A percentile compares a stretch with the other conserved stretches of the same genome.
phyloP scores from a whole-genome alignment of 2,113 vertebrate genomes.

The Labeo rohita region DNA sequence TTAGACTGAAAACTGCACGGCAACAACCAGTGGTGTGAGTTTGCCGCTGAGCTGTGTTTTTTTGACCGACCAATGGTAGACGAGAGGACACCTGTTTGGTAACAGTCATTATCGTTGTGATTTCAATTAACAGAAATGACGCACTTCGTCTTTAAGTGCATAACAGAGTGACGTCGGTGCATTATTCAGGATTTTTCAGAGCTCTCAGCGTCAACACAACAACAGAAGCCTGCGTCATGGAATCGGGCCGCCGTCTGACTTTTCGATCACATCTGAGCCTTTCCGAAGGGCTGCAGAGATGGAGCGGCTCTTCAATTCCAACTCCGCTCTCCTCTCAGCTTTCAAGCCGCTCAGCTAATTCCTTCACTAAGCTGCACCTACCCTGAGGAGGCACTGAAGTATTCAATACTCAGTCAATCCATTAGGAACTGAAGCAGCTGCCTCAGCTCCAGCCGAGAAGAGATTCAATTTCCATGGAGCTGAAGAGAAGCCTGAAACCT shows the following conservation, averaged over 20 bases:
- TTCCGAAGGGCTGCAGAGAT: constrained; percentile 37
- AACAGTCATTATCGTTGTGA: background rate
- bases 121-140: background rate
- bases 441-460: constrained; percentile 59
- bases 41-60: background rate
- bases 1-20: background rate
- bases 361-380: constrained; percentile 64
- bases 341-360: constrained; percentile 64
- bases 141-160: background rate
- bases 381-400: constrained; percentile 62
- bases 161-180: background rate
- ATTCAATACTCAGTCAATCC: constrained; percentile 68
- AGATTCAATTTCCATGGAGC: constrained; percentile 70
- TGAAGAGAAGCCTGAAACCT: constrained; percentile 62
- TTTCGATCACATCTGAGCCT: constrained; percentile 37
- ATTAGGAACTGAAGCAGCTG: constrained; percentile 65
- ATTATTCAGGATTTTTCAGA: constrained; percentile 25
- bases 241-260: background rate
- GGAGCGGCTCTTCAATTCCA: constrained; percentile 46
- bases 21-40: background rate
- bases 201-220: constrained; percentile 7
- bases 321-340: constrained; percentile 56
- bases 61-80: background rate
- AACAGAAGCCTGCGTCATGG: constrained; percentile 21
- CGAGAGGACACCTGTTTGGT: background rate